Percentiles rank a stretch among this genome's conserved stretches.
Conservation (phyloP, 2,888 invertebrate genomes). For the Platypus cylindrus region DNA sequence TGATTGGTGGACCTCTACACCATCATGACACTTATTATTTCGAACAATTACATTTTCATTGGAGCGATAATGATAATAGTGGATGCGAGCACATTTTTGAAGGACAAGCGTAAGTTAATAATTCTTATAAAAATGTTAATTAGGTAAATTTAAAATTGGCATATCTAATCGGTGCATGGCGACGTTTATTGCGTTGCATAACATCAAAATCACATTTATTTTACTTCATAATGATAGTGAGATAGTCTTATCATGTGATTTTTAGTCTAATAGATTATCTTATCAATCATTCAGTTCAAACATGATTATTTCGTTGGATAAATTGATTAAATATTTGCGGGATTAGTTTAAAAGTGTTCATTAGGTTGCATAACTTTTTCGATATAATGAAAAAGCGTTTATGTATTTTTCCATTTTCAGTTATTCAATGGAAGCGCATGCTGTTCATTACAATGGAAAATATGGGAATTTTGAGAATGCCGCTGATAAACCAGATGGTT, state of each 20-base stretch:
- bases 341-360: background rate
- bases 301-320: too few relatives aligned
- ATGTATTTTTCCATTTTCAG: conserved; percentile 33
- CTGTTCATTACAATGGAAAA: conserved; percentile 64
- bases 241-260: too few relatives aligned
- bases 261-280: background rate
- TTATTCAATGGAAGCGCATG: conserved; percentile 65
- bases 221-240: too few relatives aligned
- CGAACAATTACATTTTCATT: conserved; percentile 72
- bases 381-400: too few relatives aligned
- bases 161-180: background rate
- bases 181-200: too few relatives aligned
- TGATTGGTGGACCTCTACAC: conserved; percentile 53
- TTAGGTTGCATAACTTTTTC: conserved; percentile 1
- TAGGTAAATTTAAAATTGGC: background rate
- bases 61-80: conserved; percentile 60
- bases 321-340: background rate
- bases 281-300: too few relatives aligned
- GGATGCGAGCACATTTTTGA: conserved; percentile 72
- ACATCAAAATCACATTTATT: too few relatives aligned
- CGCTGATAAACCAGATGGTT: conserved; percentile 52
- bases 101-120: conserved; percentile 50
- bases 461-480: conserved; percentile 52
- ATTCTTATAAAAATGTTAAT: background rate
- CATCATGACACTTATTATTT: conserved; percentile 53